These are phyloP conservation scores for Platysternon megacephalum DNA, from an alignment of 2,113 vertebrate genomes.

Conservation along the genomic window DNA sequence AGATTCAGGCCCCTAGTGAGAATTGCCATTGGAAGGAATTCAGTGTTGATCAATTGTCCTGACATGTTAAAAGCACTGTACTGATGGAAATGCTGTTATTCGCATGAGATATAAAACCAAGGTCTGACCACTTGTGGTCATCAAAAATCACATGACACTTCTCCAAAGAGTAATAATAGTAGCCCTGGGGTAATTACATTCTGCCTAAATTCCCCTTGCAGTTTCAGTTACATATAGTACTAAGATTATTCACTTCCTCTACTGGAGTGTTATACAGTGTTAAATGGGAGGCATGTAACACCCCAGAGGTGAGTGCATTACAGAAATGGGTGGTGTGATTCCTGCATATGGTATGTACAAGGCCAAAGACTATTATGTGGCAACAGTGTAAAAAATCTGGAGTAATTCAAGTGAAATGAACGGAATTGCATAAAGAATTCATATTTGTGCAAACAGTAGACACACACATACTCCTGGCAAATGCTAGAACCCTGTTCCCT, in stretches of 20 bases:
- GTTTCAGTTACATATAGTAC: not conserved
- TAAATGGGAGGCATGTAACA: not conserved
- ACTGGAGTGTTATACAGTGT: not conserved
- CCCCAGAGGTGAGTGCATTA: not conserved
- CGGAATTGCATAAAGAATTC: not conserved
- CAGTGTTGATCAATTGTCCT: not conserved
- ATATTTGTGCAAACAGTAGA: not conserved
- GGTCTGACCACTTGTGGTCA: not conserved
- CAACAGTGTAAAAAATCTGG: not conserved
- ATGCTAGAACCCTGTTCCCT: not conserved
- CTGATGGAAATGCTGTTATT: accelerated
- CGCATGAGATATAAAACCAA: not conserved
- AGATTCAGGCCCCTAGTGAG: not conserved
- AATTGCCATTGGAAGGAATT: not conserved
- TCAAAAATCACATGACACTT: not conserved
- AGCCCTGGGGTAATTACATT: not conserved
- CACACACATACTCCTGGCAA: not conserved
- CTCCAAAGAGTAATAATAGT: not conserved
- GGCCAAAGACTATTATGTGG: not conserved
- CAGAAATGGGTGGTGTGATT: not conserved
- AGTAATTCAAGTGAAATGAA: not conserved
- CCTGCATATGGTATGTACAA: not conserved
- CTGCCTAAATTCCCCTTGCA: not conserved
- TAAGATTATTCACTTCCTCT: not conserved
- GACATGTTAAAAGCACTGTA: not conserved